These are phyloP conservation scores for Frieseomelitta varia DNA, from an alignment of 1,140 invertebrate species.

Conservation along the genomic window DNA sequence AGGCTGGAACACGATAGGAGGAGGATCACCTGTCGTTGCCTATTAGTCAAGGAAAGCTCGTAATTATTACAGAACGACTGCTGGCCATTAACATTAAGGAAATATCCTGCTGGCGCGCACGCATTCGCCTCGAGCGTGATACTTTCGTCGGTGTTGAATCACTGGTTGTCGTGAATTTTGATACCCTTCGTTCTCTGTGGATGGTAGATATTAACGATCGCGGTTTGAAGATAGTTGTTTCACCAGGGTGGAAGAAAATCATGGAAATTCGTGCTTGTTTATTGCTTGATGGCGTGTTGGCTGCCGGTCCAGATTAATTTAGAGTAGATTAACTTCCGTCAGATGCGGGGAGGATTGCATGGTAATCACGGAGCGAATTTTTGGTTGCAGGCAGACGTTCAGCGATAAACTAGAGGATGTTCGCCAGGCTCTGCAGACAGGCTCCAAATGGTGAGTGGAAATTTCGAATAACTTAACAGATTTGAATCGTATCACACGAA, in stretches of 20 bases:
- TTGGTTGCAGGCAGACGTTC: conserved; percentile 49
- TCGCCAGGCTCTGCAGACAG: conserved; percentile 70
- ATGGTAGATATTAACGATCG: conserved; percentile 27
- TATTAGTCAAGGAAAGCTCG: conserved; percentile 55
- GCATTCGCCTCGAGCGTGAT: conserved; percentile 37
- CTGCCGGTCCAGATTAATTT: not conserved
- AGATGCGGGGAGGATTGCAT: not conserved
- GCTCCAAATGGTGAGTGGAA: conserved; percentile 62
- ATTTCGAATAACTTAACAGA: not conserved
- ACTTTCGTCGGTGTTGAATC: conserved; percentile 24
- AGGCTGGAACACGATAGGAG: not conserved
- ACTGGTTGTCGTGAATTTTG: conserved; percentile 41
- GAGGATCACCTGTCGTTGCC: conserved; percentile 53
- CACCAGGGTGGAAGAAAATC: not conserved
- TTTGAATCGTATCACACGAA: too few species aligned
- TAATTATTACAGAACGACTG: conserved; percentile 50
- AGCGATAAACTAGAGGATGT: conserved; percentile 63
- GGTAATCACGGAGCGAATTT: not conserved
- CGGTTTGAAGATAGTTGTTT: not conserved
- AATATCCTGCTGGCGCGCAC: conserved; percentile 29
- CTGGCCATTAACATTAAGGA: conserved; percentile 50
- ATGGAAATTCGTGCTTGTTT: not conserved
- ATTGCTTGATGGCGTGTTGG: not conserved
- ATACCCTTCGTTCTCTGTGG: conserved; percentile 9
- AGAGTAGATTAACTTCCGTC: not conserved